A percentile compares a stretch with the other conserved stretches of the same genome.
These are phyloP conservation scores for Vultur gryphus DNA, from an alignment of 2,797 vertebrate species.

Conservation along the genomic window DNA sequence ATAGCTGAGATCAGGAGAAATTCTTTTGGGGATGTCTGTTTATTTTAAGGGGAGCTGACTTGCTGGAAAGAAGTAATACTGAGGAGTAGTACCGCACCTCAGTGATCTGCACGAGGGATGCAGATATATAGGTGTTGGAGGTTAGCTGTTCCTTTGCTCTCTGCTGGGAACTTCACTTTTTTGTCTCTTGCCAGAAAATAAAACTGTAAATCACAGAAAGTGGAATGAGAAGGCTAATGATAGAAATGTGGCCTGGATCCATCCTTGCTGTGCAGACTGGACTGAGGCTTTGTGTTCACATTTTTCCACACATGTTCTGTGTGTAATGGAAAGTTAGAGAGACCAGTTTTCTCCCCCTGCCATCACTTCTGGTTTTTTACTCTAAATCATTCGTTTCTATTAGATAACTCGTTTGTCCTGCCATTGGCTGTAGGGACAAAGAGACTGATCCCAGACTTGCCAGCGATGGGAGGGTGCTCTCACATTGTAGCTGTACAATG, in stretches of 20 bases:
- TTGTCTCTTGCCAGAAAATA: not conserved
- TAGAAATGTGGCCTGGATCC: not conserved
- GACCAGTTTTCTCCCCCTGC: not conserved
- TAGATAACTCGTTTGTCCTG: not conserved
- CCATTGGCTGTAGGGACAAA: not conserved
- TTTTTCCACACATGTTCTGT: not conserved
- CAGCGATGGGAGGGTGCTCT: not conserved
- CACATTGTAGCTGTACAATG: not conserved
- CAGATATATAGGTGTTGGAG: not conserved
- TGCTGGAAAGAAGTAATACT: not conserved
- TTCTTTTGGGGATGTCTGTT: not conserved
- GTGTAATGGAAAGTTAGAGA: not conserved
- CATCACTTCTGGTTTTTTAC: not conserved
- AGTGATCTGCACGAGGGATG: rapidly evolving
- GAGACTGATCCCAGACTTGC: not conserved
- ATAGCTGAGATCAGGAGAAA: not conserved
- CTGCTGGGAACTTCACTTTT: not conserved
- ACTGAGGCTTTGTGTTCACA: not conserved
- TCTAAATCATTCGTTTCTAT: not conserved
- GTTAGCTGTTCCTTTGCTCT: not conserved
- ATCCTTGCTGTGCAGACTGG: not conserved
- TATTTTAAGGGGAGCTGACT: not conserved
- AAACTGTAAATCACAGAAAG: not conserved
- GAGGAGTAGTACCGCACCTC: not conserved
- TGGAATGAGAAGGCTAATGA: not conserved